These are phyloP conservation scores for Distichodus sexfasciatus DNA, from an alignment of 2,797 vertebrate species.

Conservation along the genomic window DNA sequence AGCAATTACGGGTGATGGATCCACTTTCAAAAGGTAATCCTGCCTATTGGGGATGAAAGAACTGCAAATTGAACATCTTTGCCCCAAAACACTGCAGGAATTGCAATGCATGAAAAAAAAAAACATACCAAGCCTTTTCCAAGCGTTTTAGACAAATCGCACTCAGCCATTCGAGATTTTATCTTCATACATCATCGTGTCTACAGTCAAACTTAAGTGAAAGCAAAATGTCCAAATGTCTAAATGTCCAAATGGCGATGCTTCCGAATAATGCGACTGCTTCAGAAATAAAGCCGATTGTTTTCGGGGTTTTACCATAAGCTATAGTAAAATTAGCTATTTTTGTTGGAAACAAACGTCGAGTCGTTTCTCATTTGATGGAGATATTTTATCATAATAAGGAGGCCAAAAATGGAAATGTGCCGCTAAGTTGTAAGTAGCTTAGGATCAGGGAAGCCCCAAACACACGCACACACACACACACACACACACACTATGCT, in stretches of 20 bases:
- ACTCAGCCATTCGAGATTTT: too few species aligned
- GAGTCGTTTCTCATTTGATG: background rate
- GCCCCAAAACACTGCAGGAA: too few species aligned
- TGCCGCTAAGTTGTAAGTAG: slow-evolving; percentile 40
- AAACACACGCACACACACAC: slow-evolving; percentile 17
- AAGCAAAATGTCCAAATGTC: too few species aligned
- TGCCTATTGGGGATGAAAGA: slow-evolving; percentile 30
- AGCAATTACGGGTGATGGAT: slow-evolving; percentile 48
- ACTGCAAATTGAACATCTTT: too few species aligned
- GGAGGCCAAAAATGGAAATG: slow-evolving; percentile 15
- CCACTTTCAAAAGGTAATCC: slow-evolving; percentile 34
- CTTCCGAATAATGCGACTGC: background rate
- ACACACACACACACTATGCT: too few species aligned
- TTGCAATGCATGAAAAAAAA: background rate
- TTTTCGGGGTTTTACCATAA: background rate
- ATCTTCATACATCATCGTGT: too few species aligned
- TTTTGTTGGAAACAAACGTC: slow-evolving; percentile 19
- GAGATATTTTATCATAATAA: slow-evolving; percentile 29
- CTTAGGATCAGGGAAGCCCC: slow-evolving; percentile 26
- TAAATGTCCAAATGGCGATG: too few species aligned
- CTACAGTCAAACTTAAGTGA: too few species aligned
- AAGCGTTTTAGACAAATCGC: too few species aligned
- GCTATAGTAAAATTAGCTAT: slow-evolving; percentile 26
- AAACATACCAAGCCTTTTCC: too few species aligned
- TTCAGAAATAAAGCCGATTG: background rate